These are phyloP conservation scores for Bujurquina vittata DNA, from an alignment of 2,113 vertebrate species.

Conservation along the genomic window DNA sequence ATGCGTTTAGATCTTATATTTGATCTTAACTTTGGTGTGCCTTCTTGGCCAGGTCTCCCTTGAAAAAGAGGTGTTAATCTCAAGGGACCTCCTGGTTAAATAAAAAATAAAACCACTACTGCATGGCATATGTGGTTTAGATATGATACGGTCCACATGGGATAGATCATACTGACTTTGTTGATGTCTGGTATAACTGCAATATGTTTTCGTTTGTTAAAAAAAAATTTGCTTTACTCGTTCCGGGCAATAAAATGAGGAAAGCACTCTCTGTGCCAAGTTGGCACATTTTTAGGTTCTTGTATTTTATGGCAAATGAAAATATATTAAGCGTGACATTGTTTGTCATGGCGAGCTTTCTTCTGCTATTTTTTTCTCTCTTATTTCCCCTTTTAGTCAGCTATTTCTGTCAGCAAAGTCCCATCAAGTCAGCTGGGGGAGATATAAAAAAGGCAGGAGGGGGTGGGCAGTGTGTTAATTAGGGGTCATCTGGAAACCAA, in stretches of 20 bases:
- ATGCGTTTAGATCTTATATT: no score
- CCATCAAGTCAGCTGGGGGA: constrained; percentile 1
- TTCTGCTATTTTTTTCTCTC: not conserved
- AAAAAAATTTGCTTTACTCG: not conserved
- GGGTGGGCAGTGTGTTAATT: constrained; percentile 38
- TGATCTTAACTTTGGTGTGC: no score
- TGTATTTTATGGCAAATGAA: not conserved
- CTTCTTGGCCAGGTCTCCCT: no score
- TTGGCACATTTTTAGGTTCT: fast-evolving
- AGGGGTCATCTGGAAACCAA: constrained; percentile 74
- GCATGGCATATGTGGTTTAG: fast-evolving
- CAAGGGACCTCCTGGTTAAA: no score
- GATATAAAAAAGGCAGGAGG: not conserved
- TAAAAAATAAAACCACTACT: no score
- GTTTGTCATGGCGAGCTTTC: not conserved
- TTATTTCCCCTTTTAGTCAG: not conserved
- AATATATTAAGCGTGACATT: fast-evolving
- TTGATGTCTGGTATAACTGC: not conserved
- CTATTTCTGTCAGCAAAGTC: not conserved
- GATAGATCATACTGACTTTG: not conserved
- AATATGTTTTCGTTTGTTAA: not conserved
- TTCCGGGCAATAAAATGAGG: not conserved
- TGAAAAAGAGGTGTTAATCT: no score
- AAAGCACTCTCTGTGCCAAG: not conserved
- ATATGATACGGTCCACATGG: not conserved